Percentiles rank a stretch among this genome's conserved stretches.
phyloP scores from a whole-genome alignment of 2,113 vertebrate genomes.

The Microtus richardsoni region DNA sequence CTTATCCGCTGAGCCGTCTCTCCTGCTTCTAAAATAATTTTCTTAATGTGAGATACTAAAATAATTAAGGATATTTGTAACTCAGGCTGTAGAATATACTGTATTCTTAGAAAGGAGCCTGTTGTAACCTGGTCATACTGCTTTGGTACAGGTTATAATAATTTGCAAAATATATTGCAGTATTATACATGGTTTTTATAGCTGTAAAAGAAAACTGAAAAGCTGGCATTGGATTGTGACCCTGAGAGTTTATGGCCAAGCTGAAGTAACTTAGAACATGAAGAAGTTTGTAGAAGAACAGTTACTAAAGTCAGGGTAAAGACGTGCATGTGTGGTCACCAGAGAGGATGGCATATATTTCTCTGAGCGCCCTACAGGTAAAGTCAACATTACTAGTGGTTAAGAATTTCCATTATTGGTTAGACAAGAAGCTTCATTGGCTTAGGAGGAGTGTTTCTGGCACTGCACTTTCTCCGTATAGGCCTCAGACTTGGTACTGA shows the following conservation, averaged over 20 bases:
- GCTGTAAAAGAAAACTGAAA: neutral
- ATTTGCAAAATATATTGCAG: neutral
- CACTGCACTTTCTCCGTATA: neutral
- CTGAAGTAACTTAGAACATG: neutral
- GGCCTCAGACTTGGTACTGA: neutral
- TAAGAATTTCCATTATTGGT: slow-evolving; percentile 15
- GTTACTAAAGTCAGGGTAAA: neutral
- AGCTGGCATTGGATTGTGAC: slow-evolving; percentile 14
- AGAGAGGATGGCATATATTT: slow-evolving; percentile 15
- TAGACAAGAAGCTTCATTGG: neutral
- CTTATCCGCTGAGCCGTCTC: neutral
- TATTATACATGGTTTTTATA: neutral
- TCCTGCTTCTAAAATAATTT: slow-evolving; percentile 26
- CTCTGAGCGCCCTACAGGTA: slow-evolving; percentile 23
- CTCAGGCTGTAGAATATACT: neutral
- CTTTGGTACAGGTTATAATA: slow-evolving; percentile 33
- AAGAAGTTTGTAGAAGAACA: slow-evolving; percentile 2
- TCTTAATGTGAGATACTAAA: slow-evolving; percentile 33
- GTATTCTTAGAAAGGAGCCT: neutral
- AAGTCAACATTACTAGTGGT: slow-evolving; percentile 35
- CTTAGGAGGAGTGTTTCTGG: slow-evolving; percentile 39
- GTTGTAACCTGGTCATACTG: slow-evolving; percentile 21
- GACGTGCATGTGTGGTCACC: neutral
- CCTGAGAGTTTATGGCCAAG: slow-evolving; percentile 21
- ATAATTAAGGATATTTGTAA: neutral